A percentile compares a stretch with the other conserved stretches of the same genome.
Evolutionary conservation across 2,113 vertebrate genomes (phyloP).

Genomic region (Sterna hirundo): DNA sequence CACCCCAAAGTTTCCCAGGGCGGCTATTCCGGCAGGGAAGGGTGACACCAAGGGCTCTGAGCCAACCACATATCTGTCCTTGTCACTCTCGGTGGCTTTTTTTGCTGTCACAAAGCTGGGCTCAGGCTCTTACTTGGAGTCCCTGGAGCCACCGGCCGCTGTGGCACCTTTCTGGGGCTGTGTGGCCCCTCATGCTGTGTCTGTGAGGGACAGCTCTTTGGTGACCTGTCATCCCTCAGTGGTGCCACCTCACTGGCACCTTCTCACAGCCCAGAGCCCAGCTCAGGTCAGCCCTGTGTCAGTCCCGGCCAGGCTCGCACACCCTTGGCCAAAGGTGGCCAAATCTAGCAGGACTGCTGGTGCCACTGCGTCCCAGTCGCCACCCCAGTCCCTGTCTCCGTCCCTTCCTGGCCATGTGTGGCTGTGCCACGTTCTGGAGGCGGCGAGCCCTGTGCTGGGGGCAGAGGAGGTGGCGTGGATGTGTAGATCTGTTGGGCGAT

Average conservation of each 20-base stretch:
- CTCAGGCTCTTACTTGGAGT: not conserved
- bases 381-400: not conserved
- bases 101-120: not conserved
- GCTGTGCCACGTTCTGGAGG: not conserved
- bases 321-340: not conserved
- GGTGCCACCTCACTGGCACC: not conserved
- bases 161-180: not conserved
- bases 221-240: not conserved
- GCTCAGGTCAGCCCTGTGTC: not conserved
- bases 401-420: not conserved
- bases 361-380: not conserved
- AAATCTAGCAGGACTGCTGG: not conserved
- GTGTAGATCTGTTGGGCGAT: not conserved
- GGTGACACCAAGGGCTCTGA: not conserved
- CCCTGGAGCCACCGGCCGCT: not conserved
- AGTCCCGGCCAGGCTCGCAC: rapidly evolving
- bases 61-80: not conserved
- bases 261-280: not conserved
- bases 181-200: not conserved
- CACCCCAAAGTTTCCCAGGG: not conserved
- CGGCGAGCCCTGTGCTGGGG: not conserved
- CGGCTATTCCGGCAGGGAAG: not conserved
- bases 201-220: not conserved
- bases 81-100: not conserved
- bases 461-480: not conserved